Percentiles rank a stretch among this genome's conserved stretches.
phyloP scores from a whole-genome alignment of 2,888 invertebrate species.

The Drosophila paramelanica region DNA sequence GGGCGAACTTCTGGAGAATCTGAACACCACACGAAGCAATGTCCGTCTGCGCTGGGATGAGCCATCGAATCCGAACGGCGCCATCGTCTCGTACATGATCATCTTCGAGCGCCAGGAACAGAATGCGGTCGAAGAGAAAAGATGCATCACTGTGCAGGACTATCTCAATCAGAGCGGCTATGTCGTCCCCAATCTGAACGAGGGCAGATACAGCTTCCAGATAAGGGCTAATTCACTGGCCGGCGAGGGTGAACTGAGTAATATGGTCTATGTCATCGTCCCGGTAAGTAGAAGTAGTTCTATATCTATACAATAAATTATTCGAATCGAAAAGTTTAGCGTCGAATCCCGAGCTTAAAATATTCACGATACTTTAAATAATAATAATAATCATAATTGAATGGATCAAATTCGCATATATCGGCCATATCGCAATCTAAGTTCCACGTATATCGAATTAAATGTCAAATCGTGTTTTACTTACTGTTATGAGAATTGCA shows the following conservation, averaged over 20 bases:
- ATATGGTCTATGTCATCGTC: slow-evolving; percentile 87
- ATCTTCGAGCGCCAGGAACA: slow-evolving; percentile 87
- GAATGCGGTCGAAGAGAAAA: slow-evolving; percentile 89
- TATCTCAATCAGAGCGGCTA: slow-evolving; percentile 85
- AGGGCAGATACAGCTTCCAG: slow-evolving; percentile 93
- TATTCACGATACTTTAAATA: neutral
- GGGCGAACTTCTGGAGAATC: slow-evolving; percentile 76
- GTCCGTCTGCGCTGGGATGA: slow-evolving; percentile 92
- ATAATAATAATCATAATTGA: neutral
- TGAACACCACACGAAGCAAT: slow-evolving; percentile 86
- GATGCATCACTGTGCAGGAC: slow-evolving; percentile 89
- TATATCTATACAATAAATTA: too few relatives aligned
- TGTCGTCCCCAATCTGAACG: slow-evolving; percentile 85
- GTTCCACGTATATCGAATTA: too few relatives aligned
- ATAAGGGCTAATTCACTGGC: slow-evolving; percentile 92
- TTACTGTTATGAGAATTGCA: too few relatives aligned
- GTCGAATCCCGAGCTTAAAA: too few relatives aligned
- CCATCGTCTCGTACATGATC: slow-evolving; percentile 93
- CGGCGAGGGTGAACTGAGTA: slow-evolving; percentile 88
- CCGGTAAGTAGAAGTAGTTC: slow-evolving; percentile 85
- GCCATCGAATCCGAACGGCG: slow-evolving; percentile 94
- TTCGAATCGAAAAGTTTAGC: neutral
- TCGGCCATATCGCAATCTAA: too few relatives aligned
- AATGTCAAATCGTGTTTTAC: too few relatives aligned
- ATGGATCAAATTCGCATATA: too few relatives aligned